phyloP scores from a whole-genome alignment of 2,797 vertebrate genomes.

The Adelosebastes latens region DNA sequence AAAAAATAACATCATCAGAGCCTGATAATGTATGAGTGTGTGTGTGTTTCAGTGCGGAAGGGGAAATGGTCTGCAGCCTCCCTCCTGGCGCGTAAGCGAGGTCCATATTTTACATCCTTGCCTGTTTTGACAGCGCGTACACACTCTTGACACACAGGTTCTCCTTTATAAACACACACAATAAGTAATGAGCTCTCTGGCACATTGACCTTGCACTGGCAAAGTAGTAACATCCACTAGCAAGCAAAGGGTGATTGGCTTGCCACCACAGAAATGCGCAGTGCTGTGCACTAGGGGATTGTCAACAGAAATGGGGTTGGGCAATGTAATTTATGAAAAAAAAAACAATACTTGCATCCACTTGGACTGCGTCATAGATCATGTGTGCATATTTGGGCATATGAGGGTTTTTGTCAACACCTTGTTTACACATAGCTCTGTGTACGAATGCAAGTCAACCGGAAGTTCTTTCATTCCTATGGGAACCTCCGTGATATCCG shows the following conservation, averaged over 20 bases:
- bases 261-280: neutral
- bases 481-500: no score
- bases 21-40: neutral
- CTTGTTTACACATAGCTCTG: neutral
- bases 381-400: neutral
- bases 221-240: slow-evolving; percentile 14
- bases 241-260: slow-evolving; percentile 1
- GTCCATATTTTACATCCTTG: slow-evolving; percentile 29
- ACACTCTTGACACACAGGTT: neutral
- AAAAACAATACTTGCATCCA: neutral
- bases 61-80: slow-evolving; percentile 19
- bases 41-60: slow-evolving; percentile 2
- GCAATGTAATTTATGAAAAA: neutral
- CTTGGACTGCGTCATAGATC: neutral
- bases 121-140: slow-evolving; percentile 27
- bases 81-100: slow-evolving; percentile 8
- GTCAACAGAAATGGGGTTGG: neutral
- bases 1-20: slow-evolving; percentile 29
- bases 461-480: no score
- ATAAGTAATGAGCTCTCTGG: slow-evolving; percentile 35
- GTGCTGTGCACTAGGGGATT: neutral
- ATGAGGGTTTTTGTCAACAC: neutral
- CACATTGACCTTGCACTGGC: slow-evolving; percentile 22
- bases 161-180: slow-evolving; percentile 10
- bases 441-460: no score